Percentiles rank a stretch among this genome's conserved stretches.
These are phyloP conservation scores for Macrotus californicus DNA, from an alignment of 2,113 vertebrate genomes.

Conservation along the genomic window DNA sequence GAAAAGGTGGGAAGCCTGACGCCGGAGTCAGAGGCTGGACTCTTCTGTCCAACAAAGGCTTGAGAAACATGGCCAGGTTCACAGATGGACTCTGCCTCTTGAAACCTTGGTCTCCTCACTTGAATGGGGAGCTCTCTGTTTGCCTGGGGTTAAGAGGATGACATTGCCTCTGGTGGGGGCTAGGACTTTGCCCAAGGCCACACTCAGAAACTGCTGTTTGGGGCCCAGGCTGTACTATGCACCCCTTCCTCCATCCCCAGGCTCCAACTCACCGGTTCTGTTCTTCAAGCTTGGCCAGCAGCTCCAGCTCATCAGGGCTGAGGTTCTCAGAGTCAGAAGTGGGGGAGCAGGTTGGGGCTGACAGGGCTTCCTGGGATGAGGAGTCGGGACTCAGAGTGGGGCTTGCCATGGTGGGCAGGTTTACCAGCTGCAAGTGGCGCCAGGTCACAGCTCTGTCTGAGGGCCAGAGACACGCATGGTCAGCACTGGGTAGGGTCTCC, in stretches of 20 bases:
- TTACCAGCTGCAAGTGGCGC: neutral
- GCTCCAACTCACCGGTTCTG: conserved; percentile 89
- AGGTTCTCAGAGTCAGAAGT: conserved; percentile 93
- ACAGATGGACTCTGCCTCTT: neutral
- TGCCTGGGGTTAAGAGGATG: neutral
- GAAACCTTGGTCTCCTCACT: neutral
- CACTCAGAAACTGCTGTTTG: neutral
- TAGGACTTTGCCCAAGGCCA: neutral
- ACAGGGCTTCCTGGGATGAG: conserved; percentile 90
- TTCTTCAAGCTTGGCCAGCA: conserved; percentile 96
- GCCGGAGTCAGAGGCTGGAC: neutral
- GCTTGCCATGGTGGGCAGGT: conserved; percentile 83
- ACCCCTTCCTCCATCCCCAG: accelerated
- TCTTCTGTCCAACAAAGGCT: neutral
- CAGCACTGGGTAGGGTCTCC: neutral
- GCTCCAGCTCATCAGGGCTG: conserved; percentile 94
- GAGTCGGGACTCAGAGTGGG: conserved; percentile 93
- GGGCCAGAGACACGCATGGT: neutral
- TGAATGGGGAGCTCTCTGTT: neutral
- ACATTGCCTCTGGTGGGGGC: neutral
- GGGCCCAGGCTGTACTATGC: neutral
- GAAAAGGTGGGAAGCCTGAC: neutral
- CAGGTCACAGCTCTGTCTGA: conserved; percentile 64
- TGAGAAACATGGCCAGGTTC: neutral
- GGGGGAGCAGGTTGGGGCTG: conserved; percentile 83